Percentiles rank a stretch among this genome's conserved stretches.
Conservation (phyloP, 1,140 invertebrate species). For the Metopolophium dirhodum region DNA sequence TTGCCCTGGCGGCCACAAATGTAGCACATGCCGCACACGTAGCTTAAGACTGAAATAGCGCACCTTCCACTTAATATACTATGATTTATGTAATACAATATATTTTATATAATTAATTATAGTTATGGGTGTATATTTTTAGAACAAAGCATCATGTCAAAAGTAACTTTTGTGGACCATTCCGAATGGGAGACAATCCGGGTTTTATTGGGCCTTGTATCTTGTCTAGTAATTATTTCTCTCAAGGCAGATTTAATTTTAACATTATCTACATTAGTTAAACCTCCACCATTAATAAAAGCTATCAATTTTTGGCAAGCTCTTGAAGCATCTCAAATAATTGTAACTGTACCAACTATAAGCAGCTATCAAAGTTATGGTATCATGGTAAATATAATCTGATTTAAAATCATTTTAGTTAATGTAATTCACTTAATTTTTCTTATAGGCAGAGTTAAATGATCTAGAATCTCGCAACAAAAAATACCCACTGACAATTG, state of each 20-base stretch:
- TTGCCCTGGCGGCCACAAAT: too few relatives aligned
- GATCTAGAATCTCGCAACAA: conserved; percentile 87
- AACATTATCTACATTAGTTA: conserved; percentile 78
- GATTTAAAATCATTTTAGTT: background rate
- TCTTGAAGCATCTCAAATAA: conserved; percentile 84
- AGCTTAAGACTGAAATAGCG: too few relatives aligned
- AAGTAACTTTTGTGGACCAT: conserved; percentile 83
- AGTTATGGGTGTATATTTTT: background rate
- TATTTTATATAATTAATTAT: too few relatives aligned
- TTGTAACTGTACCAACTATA: conserved; percentile 72
- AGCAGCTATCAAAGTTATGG: conserved; percentile 73
- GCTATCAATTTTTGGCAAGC: conserved; percentile 84
- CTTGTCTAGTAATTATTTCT: conserved; percentile 82
- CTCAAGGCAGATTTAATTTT: conserved; percentile 83
- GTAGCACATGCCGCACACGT: too few relatives aligned
- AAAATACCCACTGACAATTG: conserved; percentile 82
- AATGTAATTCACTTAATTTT: conserved; percentile 3
- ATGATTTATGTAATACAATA: too few relatives aligned
- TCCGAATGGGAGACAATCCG: conserved; percentile 82
- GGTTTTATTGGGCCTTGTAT: conserved; percentile 80
- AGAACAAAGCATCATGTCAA: conserved; percentile 76
- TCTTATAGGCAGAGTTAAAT: conserved; percentile 68
- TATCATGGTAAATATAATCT: conserved; percentile 64
- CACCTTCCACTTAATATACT: too few relatives aligned
- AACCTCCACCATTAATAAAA: conserved; percentile 75